Evolutionary conservation across 1,140 invertebrate species (phyloP).

Genomic region (Plectus sambesii): DNA sequence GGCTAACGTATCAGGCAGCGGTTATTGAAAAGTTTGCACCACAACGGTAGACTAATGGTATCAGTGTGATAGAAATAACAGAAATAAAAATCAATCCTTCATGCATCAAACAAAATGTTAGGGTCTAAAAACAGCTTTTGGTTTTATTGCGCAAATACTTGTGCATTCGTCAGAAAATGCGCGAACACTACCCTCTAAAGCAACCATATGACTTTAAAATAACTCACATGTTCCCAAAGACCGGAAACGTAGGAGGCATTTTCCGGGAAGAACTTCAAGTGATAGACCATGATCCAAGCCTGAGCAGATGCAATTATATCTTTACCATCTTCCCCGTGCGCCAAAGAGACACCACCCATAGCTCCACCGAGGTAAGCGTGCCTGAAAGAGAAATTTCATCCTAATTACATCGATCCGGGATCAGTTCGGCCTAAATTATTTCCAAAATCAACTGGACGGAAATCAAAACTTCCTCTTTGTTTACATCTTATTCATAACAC

Average conservation of each 20-base stretch:
- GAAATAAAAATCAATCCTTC: no score
- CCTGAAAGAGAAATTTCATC: slow-evolving; percentile 14
- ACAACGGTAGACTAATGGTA: no score
- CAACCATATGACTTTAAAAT: no score
- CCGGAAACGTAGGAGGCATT: slow-evolving; percentile 24
- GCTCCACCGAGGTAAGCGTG: slow-evolving; percentile 23
- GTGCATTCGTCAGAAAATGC: no score
- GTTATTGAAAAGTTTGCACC: background rate
- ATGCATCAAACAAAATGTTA: no score
- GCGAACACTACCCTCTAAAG: no score
- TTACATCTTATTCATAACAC: no score
- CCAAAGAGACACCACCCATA: slow-evolving; percentile 21
- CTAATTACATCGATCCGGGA: background rate
- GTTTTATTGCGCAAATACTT: no score
- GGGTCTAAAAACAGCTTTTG: no score
- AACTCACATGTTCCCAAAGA: slow-evolving; percentile 24
- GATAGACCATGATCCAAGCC: slow-evolving; percentile 29
- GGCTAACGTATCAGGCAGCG: slow-evolving; percentile 4
- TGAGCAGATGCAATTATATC: slow-evolving; percentile 17
- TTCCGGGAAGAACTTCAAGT: slow-evolving; percentile 24
- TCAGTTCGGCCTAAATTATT: background rate
- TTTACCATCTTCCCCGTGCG: slow-evolving; percentile 15
- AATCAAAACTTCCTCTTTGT: no score
- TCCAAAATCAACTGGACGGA: no score
- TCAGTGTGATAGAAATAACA: no score